phyloP scores from a whole-genome alignment of 2,888 invertebrate genomes.

The Pantelozetes paolii region DNA sequence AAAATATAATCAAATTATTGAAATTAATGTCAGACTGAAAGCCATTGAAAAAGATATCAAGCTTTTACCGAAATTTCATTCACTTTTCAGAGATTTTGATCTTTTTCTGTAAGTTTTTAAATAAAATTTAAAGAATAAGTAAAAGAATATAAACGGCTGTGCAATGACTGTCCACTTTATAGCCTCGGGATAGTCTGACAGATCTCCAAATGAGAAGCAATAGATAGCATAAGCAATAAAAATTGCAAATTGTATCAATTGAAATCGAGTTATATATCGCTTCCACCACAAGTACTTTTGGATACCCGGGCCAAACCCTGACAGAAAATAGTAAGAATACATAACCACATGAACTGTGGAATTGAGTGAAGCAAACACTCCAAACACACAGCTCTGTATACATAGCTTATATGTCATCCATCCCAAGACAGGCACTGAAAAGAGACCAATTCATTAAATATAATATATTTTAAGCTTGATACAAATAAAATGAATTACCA shows the following conservation, averaged over 20 bases:
- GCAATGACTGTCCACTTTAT: not conserved
- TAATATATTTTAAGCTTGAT: not conserved
- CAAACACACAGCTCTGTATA: not conserved
- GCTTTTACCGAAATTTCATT: not conserved
- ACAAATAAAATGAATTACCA: not conserved
- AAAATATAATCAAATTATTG: no score
- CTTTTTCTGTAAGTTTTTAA: not conserved
- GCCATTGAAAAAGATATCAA: no score
- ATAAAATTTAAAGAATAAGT: not conserved
- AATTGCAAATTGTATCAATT: slow-evolving; percentile 1
- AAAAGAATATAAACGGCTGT: not conserved
- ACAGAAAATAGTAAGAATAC: not conserved
- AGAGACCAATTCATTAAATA: no score
- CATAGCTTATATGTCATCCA: not conserved
- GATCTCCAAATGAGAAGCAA: not conserved
- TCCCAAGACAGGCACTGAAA: not conserved
- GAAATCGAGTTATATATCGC: not conserved
- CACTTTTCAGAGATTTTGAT: not conserved
- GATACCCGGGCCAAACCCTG: not conserved
- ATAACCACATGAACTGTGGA: not conserved
- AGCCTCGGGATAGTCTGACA: not conserved
- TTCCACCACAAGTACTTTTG: not conserved
- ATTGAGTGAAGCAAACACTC: not conserved
- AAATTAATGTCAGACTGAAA: no score
- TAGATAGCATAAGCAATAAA: not conserved